A percentile compares a stretch with the other conserved stretches of the same genome.
These are phyloP conservation scores for Procavia capensis DNA, from an alignment of 2,113 vertebrate species.

Conservation along the genomic window DNA sequence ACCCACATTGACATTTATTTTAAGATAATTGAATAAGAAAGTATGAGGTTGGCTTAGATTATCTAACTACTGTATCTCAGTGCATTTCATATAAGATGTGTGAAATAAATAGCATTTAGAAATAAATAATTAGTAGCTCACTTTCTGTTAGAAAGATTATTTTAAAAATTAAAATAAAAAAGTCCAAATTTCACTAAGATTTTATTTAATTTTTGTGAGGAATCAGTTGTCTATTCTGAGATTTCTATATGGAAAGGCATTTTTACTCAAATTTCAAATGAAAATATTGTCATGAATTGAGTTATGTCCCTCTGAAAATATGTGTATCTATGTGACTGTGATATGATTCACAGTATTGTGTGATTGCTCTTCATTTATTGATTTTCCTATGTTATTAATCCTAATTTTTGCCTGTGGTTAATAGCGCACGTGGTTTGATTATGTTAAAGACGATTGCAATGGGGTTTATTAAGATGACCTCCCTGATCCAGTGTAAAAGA, in stretches of 20 bases:
- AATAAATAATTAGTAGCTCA: neutral
- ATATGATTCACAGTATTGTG: too few relatives aligned
- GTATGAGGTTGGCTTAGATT: neutral
- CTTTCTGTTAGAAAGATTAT: neutral
- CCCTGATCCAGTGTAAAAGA: too few relatives aligned
- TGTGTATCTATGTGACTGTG: too few relatives aligned
- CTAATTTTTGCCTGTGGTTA: too few relatives aligned
- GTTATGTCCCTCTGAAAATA: too few relatives aligned
- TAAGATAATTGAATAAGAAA: neutral
- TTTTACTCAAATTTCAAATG: constrained; percentile 5
- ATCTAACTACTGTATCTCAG: neutral
- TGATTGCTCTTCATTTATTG: too few relatives aligned
- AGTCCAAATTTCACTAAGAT: neutral
- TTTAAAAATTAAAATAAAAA: too few relatives aligned
- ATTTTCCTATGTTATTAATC: too few relatives aligned
- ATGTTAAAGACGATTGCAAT: too few relatives aligned
- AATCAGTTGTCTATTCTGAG: neutral
- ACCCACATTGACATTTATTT: neutral
- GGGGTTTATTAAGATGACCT: too few relatives aligned
- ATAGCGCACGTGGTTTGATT: too few relatives aligned
- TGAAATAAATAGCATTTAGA: neutral
- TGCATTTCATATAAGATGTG: neutral
- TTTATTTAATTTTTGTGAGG: neutral
- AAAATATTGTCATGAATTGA: too few relatives aligned
- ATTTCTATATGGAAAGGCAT: neutral